phyloP scores from a whole-genome alignment of 2,888 invertebrate species.

The Tipula confusa region DNA sequence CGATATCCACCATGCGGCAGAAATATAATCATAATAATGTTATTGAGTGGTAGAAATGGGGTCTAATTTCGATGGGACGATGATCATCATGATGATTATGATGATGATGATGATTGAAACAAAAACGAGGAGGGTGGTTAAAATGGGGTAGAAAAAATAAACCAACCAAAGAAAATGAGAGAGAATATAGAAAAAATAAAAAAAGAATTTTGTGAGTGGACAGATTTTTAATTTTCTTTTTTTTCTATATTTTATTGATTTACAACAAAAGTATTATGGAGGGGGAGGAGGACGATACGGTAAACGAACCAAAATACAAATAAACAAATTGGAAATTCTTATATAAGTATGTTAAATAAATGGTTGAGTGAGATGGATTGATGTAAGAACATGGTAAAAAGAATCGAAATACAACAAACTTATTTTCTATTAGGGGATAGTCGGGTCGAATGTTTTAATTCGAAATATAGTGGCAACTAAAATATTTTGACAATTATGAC shows the following conservation, averaged over 20 bases:
- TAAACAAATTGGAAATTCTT: slow-evolving; percentile 6
- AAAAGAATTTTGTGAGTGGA: not conserved
- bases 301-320: not conserved
- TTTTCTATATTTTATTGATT: slow-evolving; percentile 9
- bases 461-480: not conserved
- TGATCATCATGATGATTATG: not conserved
- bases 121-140: not conserved
- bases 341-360: not conserved
- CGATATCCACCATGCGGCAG: not conserved
- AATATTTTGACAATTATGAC: not conserved
- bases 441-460: not conserved
- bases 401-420: not conserved
- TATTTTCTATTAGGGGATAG: not conserved
- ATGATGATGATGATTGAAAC: not conserved
- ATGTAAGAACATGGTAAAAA: not conserved
- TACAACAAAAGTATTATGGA: not conserved
- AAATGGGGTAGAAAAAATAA: not conserved
- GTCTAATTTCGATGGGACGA: not conserved
- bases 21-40: slow-evolving; percentile 9
- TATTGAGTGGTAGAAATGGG: not conserved
- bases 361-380: slow-evolving; percentile 8
- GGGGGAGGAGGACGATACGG: not conserved
- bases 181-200: not conserved
- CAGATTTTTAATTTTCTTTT: slow-evolving; percentile 20
- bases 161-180: not conserved